Conservation (phyloP, 2,888 invertebrate genomes). For the Melanargia galathea region DNA sequence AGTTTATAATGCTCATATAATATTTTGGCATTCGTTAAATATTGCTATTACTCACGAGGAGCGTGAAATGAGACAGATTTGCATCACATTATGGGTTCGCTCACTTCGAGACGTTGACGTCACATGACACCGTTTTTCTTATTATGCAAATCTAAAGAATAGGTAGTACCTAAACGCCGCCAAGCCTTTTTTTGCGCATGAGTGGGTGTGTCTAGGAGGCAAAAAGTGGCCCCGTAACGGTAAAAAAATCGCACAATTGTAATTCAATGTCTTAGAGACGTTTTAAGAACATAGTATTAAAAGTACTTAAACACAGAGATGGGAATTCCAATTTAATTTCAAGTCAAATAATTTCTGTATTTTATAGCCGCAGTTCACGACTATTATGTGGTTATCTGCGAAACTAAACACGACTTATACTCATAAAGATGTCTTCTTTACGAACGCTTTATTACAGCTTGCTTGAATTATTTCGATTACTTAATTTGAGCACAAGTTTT, state of each 20-base stretch:
- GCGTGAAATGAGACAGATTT: conserved; percentile 15
- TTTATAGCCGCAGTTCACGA: neutral
- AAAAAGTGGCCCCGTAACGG: conserved; percentile 24
- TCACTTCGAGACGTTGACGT: neutral
- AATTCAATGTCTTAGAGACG: neutral
- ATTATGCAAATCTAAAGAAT: conserved; percentile 22
- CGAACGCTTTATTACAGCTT: neutral
- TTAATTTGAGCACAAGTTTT: no score
- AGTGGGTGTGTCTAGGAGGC: conserved; percentile 22
- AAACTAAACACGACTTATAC: neutral
- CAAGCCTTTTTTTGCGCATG: conserved; percentile 6
- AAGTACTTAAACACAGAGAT: neutral
- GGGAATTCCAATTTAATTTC: neutral
- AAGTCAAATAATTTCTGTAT: neutral
- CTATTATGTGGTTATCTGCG: neutral
- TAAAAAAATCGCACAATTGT: neutral
- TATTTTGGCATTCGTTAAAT: neutral
- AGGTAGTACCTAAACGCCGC: neutral
- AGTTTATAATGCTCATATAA: neutral
- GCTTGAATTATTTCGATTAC: no score
- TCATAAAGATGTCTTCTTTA: neutral
- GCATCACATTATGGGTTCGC: conserved; percentile 7
- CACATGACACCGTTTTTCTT: conserved; percentile 10
- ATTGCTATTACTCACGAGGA: neutral
- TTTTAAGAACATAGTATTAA: neutral